A percentile compares a stretch with the other conserved stretches of the same genome.
Evolutionary conservation across 2,113 vertebrate species (phyloP).

Genomic region (Bos javanicus): DNA sequence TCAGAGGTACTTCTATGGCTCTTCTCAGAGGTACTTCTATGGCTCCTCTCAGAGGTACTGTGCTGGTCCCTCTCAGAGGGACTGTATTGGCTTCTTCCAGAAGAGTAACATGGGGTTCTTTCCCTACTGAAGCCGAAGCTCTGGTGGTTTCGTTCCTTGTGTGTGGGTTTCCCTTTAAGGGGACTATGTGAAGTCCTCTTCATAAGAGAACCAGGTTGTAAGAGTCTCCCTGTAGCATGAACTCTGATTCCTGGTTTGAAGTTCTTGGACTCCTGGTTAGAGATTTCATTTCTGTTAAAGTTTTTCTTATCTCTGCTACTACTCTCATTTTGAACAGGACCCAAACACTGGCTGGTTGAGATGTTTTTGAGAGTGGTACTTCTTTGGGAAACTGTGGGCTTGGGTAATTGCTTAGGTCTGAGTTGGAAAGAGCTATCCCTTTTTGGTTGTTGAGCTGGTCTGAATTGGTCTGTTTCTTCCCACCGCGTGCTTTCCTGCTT

Average conservation of each 20-base stretch:
- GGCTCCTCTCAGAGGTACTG: background rate
- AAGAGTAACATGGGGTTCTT: background rate
- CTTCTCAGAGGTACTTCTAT: background rate
- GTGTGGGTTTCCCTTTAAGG: background rate
- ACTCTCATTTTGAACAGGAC: background rate
- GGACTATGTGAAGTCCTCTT: background rate
- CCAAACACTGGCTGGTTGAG: background rate
- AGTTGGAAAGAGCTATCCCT: background rate
- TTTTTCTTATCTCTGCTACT: background rate
- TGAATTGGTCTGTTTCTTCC: background rate
- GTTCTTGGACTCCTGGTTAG: background rate
- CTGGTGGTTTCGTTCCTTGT: background rate
- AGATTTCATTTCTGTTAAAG: background rate
- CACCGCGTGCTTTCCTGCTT: background rate
- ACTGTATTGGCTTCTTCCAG: background rate
- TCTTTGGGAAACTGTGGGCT: background rate
- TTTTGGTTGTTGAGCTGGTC: background rate
- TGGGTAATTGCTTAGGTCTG: background rate
- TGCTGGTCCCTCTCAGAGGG: background rate
- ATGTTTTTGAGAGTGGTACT: background rate
- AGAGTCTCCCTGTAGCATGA: background rate
- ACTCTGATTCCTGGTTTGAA: background rate
- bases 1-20: accelerated
- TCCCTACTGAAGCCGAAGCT: background rate
- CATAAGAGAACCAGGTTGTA: background rate